Conservation (phyloP, 1,140 invertebrate genomes). For the Drosophila biarmipes region DNA sequence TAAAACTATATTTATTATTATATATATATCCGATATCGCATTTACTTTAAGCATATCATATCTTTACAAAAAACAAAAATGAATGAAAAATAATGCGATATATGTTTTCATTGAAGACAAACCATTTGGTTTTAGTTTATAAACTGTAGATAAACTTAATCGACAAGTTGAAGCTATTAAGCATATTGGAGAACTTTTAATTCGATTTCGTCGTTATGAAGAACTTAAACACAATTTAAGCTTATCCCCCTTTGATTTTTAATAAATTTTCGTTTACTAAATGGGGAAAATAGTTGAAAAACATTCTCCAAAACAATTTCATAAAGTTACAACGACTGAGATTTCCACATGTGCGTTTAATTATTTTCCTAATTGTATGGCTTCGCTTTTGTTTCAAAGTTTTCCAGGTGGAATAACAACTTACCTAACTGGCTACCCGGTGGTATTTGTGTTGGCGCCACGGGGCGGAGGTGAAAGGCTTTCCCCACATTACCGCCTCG, state of each 20-base stretch:
- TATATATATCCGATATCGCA: no score
- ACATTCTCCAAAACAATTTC: conserved; percentile 7
- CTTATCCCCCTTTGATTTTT: neutral
- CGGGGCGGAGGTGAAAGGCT: neutral
- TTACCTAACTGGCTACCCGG: conserved; percentile 1
- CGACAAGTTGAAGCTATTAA: no score
- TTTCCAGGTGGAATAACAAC: conserved; percentile 1
- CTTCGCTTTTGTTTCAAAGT: neutral
- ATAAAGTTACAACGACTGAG: conserved; percentile 3
- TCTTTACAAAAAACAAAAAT: no score
- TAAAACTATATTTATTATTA: no score
- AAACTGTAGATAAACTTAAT: no score
- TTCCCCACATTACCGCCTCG: conserved; percentile 1
- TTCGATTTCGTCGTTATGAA: no score
- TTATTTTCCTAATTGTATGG: conserved; percentile 1
- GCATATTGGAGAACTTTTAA: no score
- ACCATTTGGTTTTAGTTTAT: no score
- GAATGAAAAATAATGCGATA: no score
- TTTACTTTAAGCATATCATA: no score
- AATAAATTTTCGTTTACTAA: conserved; percentile 3
- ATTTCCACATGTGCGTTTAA: conserved; percentile 2
- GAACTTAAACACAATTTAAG: neutral
- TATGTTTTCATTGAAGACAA: no score
- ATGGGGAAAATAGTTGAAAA: conserved; percentile 20
- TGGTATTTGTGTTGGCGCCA: conserved; percentile 11